Percentiles rank a stretch among this genome's conserved stretches.
These are phyloP conservation scores for Triplophysa dalaica DNA, from an alignment of 2,113 vertebrate species.

Conservation along the genomic window DNA sequence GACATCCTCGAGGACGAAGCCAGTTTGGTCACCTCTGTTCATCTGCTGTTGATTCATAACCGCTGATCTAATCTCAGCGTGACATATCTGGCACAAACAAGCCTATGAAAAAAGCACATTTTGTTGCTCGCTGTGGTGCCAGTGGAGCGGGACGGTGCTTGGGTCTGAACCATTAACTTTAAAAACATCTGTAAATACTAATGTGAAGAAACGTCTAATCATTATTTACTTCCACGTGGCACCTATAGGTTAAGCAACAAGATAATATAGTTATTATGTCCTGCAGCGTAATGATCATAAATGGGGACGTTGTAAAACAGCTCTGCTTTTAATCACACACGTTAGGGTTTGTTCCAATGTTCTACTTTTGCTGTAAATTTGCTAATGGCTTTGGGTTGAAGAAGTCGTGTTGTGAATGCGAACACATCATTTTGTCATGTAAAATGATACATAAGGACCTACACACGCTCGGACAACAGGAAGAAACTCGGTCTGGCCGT, in stretches of 20 bases:
- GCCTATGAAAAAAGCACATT: conserved; percentile 20
- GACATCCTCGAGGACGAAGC: not conserved
- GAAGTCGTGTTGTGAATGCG: not conserved
- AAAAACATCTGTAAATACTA: conserved; percentile 5
- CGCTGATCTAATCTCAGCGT: conserved; percentile 40
- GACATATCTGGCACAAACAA: conserved; percentile 41
- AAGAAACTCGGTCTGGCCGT: not conserved
- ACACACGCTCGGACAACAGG: not conserved
- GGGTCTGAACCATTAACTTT: conserved; percentile 18
- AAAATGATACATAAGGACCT: not conserved
- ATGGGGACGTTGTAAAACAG: not conserved
- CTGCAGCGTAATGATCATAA: conserved; percentile 28
- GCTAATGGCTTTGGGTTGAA: not conserved
- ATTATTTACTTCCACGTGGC: not conserved
- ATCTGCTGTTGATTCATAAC: conserved; percentile 47
- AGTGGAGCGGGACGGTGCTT: not conserved
- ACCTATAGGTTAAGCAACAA: conserved; percentile 18
- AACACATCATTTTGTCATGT: not conserved
- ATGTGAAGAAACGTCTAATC: conserved; percentile 1
- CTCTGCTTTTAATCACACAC: conserved; percentile 21
- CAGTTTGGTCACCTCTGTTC: conserved; percentile 28
- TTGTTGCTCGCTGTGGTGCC: conserved; percentile 9
- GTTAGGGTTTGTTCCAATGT: not conserved
- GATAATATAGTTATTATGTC: conserved; percentile 8
- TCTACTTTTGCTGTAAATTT: not conserved